Evolutionary conservation across 2,113 vertebrate species (phyloP), one percentile per base, ranked within the genome.

Genomic region (Pyrgilauda ruficollis): DNA sequence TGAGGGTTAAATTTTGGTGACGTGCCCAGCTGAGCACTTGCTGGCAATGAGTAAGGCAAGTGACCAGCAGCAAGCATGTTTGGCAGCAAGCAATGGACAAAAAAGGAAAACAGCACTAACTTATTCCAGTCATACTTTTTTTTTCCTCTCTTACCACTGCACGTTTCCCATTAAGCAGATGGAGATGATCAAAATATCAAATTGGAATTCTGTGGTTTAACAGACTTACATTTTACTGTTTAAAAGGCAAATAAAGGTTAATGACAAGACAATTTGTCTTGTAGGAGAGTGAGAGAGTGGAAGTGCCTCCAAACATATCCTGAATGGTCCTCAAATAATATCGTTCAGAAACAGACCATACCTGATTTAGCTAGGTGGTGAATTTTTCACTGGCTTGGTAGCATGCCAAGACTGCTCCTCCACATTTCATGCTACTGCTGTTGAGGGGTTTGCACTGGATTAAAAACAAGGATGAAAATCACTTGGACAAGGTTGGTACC

Each of bases 181-280:
- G 46, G 78, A 89, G 81, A 31, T 64, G 78, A 75, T 79, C 81
- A 89, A 43, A 95, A 82, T 82, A 72, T 4, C 46, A 52, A 76
- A 61, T 58, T 75, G 31, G 53, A 75, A n/a, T 41, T 85, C 50
- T 70, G 0, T 68, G 39, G 67, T 95, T 91, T 93, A 91, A 80
- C 50, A 85, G 63, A 75, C 46, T 85, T 53, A 73, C 7, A 62
- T 87, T 93, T 94, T 89, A 66, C 77, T 66, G 15, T 76, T 39
- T 68, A 83, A 79, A 89, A 85, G 81, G 74, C 78, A 95, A 80
- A 53, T 93, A 82, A 91, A 96, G 62, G 82, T 93, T 95, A 90
- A 90, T 50, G 50, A 37, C 39, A 82, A 49, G 62, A 87, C 89
- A 81, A 91, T 74, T 74, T 15, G 1, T 86, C 88, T 81, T 70